A percentile compares a stretch with the other conserved stretches of the same genome.
phyloP scores from a whole-genome alignment of 1,140 invertebrate genomes.

The Calephelis virginiensis region DNA sequence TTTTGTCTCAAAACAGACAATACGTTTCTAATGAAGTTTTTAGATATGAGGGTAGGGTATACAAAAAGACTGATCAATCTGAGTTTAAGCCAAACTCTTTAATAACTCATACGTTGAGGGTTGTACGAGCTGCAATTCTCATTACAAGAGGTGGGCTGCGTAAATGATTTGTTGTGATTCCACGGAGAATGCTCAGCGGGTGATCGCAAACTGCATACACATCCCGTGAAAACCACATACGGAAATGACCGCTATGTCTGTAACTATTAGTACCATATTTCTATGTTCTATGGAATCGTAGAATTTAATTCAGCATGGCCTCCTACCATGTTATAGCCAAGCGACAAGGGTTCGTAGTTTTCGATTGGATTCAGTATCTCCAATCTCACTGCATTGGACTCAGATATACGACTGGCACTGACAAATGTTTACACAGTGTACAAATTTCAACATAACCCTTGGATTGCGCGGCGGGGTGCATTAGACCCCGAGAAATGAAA shows the following conservation, averaged over 20 bases:
- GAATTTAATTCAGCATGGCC: constrained; percentile 69
- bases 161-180: constrained; percentile 76
- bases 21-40: neutral
- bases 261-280: constrained; percentile 43
- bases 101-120: constrained; percentile 28
- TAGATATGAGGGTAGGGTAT: neutral
- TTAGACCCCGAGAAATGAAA: constrained; percentile 38
- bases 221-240: constrained; percentile 34
- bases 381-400: constrained; percentile 61
- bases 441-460: constrained; percentile 70
- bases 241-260: constrained; percentile 40
- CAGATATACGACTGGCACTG: constrained; percentile 59
- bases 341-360: constrained; percentile 71
- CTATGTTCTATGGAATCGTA: constrained; percentile 34
- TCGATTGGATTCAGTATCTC: constrained; percentile 72
- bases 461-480: constrained; percentile 40
- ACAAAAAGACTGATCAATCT: constrained; percentile 3
- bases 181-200: constrained; percentile 66
- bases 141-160: constrained; percentile 68
- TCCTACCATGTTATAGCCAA: constrained; percentile 68
- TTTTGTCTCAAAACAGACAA: neutral
- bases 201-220: constrained; percentile 64
- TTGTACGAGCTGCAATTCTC: constrained; percentile 60
- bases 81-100: constrained; percentile 17
- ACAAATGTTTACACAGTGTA: constrained; percentile 71